Evolutionary conservation across 2,113 vertebrate genomes (phyloP), one percentile per base, ranked within the genome.

Genomic region (Phrynosoma platyrhinos): DNA sequence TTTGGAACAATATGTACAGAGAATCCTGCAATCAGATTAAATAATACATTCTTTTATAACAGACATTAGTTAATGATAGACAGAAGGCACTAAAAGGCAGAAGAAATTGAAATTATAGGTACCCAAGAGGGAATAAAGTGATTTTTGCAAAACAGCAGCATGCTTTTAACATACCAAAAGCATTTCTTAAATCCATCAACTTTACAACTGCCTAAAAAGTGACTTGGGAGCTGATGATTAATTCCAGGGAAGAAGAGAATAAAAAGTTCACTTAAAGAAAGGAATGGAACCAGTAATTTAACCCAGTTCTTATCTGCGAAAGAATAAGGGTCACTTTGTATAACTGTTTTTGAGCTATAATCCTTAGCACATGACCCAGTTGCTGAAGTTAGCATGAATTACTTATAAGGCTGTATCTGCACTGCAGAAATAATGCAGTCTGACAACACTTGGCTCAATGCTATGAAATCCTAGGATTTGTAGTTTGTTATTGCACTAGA

Each of bases 151-250:
- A 23, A 83, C 85, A 89, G 83, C 0, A 2, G 6, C 58, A 84
- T 77, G 12, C 9, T 93, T 93, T 91, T 75, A 88, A 83, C n/a
- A 13, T 68, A 76, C 13, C 40, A 32, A 55, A 91, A 75, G 13
- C 9, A 16, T 84, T 90, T 21, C 83, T 42, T 66, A 55, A 64
- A n/a, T 72, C 8, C 2, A 87, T 85, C 87, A 83, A 8, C 40
- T 88, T 66, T 58, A 4, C 9, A 10, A 0, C 0, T 36, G 82
- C 82, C 62, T 30, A 27, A 52, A 87, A 27, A 42, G 0, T 5
- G 8, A 20, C 66, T 82, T 2, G 74, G 27, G 83, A 21, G 78
- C 0, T 9, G 9, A 66, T 13, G 42, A 80, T 32, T 90, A 88
- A 89, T 68, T 8, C 32, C 66, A 88, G 21, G 55, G 16, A 86